Base-by-base conservation (phyloP, 2,113 vertebrate genomes). In the Microcebus murinus region DNA sequence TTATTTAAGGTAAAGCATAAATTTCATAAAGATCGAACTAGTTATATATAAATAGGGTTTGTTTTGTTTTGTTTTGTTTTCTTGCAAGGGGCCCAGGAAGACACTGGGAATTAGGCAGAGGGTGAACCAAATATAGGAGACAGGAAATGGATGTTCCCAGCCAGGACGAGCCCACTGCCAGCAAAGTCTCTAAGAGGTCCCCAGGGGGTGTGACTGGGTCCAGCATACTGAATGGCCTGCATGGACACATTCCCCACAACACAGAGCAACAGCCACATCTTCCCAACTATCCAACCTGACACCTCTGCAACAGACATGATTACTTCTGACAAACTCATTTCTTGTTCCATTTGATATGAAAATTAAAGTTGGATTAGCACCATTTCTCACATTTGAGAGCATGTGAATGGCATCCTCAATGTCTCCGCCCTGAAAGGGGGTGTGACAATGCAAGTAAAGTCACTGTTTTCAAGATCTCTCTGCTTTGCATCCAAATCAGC, bases 361-460 rank as follows among this genome's bases (percentile, higher is more conserved):
- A 98, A 98, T 98, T 98, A 98, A 98, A 97, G 83, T 88, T 73
- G 27, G 61, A 95, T 94, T 96, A 95, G 76, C 91, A 90, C n/a
- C 55, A 84, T 97, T 97, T 92, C 87, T 93, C 87, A 45, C 59
- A 55, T 82, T 27, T 12, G 36, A 63, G 42, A 71, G 39, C 29
- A 50, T 65, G 59, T 0, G 68, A 65, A 94, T 31, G 83, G 87
- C 87, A 94, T 92, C 76, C 36, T 85, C 31, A 73, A 55, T 0
- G 0, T 57, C 50, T 27, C 34, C 0, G 73, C 4, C 90, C 55
- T 21, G 29, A 93, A 93, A 91, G 14, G 5, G 59, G 68, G 6
- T 12, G 0, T 1, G 71, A 68, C 52, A 29, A 61, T 1, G 9
- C 34, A 73, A 82, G 65, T 27, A 39, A 59, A 13, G 55, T 52